These are phyloP conservation scores for Eulemur rufifrons DNA, from an alignment of 2,113 vertebrate genomes.

Conservation along the genomic window DNA sequence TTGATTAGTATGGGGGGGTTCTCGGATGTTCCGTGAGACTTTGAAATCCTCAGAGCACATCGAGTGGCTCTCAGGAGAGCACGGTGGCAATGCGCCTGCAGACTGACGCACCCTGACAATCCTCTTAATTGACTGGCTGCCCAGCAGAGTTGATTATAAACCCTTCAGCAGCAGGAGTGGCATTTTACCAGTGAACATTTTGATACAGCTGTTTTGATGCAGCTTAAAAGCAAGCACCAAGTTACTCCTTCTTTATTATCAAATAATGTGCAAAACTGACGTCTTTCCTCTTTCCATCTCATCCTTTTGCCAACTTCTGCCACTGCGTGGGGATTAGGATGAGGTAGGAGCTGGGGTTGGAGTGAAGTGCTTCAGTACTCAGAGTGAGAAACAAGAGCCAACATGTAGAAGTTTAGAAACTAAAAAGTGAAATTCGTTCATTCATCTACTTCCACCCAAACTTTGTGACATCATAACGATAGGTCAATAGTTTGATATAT, in stretches of 20 bases:
- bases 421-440: background rate
- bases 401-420: background rate
- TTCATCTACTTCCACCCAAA: background rate
- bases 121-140: background rate
- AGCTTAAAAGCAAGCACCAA: background rate
- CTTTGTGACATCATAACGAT: background rate
- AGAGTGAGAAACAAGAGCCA: background rate
- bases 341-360: no score
- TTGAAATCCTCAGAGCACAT: background rate
- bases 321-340: background rate
- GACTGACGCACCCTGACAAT: accelerated
- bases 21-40: background rate
- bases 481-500: background rate
- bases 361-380: background rate
- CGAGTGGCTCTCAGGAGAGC: background rate
- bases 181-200: background rate
- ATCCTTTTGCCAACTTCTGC: background rate
- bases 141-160: accelerated
- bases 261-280: background rate
- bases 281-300: background rate
- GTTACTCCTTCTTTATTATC: background rate
- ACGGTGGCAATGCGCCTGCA: background rate
- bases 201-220: background rate
- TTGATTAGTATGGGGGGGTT: background rate
- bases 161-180: background rate